Evolutionary conservation across 2,113 vertebrate species (phyloP).

Genomic region (Alosa alosa): DNA sequence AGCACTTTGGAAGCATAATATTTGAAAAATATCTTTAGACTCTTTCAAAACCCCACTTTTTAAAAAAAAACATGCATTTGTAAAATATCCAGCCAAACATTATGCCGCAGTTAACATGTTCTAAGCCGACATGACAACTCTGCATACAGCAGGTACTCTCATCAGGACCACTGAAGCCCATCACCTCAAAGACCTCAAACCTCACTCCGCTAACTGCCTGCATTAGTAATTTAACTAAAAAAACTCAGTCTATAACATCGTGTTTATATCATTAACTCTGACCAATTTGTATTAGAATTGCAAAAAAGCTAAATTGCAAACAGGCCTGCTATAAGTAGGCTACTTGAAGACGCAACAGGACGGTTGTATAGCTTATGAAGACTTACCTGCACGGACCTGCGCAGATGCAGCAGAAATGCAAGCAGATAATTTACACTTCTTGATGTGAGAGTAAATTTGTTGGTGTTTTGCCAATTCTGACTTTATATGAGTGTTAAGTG

Average conservation of each 20-base stretch:
- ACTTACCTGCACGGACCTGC: conserved; percentile 46
- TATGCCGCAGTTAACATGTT: background rate
- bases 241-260: too few species aligned
- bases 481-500: background rate
- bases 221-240: too few species aligned
- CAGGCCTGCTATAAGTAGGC: background rate
- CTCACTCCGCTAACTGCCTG: background rate
- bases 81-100: background rate
- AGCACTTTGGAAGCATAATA: background rate
- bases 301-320: background rate
- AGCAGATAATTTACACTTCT: background rate
- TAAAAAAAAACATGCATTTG: background rate
- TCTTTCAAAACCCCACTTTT: background rate
- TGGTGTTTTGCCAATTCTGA: background rate
- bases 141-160: background rate
- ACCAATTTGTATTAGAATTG: too few species aligned
- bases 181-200: background rate
- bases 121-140: background rate
- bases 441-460: background rate
- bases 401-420: conserved; percentile 15
- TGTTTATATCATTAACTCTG: too few species aligned
- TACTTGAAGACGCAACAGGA: background rate
- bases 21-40: background rate
- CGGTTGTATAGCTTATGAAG: background rate
- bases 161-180: background rate